Base-by-base conservation (phyloP, 2,797 vertebrate species). In the Morus bassanus region DNA sequence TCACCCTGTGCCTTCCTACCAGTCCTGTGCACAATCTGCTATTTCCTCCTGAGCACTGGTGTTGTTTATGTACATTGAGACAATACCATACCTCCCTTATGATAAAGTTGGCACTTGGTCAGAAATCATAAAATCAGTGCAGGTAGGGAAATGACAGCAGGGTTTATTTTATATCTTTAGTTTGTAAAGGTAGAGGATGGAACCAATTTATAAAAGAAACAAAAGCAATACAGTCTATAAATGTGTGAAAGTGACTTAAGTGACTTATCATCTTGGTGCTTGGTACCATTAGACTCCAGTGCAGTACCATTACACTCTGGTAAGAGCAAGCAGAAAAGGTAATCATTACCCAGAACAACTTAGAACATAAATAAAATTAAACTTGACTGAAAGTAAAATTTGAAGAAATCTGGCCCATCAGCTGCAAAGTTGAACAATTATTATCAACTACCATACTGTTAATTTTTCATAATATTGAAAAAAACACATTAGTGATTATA, bases 51-150 rank as follows among this genome's bases (percentile, higher is more conserved):
- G 64, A 63, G 37, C 17, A 25, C 3, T 37, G 24, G 16, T 1
- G 0, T 9, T 35, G 3, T n/a, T 6, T 19, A n/a, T 8, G 5
- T n/a, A 21, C 24, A n/a, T 11, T 33, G 53, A 64, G 25, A 37
- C 6, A 68, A 22, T 8, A 28, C 2, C 1, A 4, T n/a, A 12
- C 5, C 12, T 68, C 5, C 6, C 13, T 11, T 43, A 12, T 53
- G 57, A 73, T 37, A 77, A 60, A 89, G 35, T 8, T 78, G 84
- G 12, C 46, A 69, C 56, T 69, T 85, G 45, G 28, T 87, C 37
- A 87, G 48, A 93, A 89, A 81, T 48, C n/a, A 43, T 17, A 74
- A 68, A 60, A 76, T 64, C n/a, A 23, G 4, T 51, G 28, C 25
- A 33, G 12, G 21, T 31, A 13, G 8, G 61, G 30, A 91, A 85